Evolutionary conservation across 2,797 vertebrate species (phyloP).

Genomic region (Silurus aristotelis): DNA sequence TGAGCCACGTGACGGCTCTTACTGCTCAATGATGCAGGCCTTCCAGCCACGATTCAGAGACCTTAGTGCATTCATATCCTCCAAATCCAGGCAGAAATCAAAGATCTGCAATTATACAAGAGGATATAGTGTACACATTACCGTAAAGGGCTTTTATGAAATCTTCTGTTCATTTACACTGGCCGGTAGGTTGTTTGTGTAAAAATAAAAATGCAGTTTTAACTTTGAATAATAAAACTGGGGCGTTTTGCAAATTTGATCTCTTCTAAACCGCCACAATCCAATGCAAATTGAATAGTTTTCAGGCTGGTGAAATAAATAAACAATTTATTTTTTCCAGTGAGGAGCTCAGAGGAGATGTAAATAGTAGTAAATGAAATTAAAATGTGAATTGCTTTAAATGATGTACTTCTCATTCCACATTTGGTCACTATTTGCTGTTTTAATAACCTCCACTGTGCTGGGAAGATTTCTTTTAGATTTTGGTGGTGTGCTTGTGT

Average conservation of each 20-base stretch:
- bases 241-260: neutral
- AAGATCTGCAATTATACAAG: conserved; percentile 47
- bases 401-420: no score
- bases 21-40: conserved; percentile 59
- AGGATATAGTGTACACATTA: neutral
- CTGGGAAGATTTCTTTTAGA: no score
- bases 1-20: conserved; percentile 48
- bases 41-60: conserved; percentile 74
- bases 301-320: neutral
- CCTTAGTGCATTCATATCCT: conserved; percentile 68
- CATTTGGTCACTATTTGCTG: no score
- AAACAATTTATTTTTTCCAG: neutral
- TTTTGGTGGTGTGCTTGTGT: no score
- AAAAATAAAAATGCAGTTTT: neutral
- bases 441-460: no score
- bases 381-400: neutral
- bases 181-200: neutral
- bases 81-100: conserved; percentile 70
- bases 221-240: neutral
- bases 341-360: neutral
- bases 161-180: neutral
- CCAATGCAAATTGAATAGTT: neutral
- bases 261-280: neutral
- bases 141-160: neutral
- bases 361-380: neutral